Base-by-base conservation (phyloP, 1,140 invertebrate species). In the Lasaia peninsularis region DNA sequence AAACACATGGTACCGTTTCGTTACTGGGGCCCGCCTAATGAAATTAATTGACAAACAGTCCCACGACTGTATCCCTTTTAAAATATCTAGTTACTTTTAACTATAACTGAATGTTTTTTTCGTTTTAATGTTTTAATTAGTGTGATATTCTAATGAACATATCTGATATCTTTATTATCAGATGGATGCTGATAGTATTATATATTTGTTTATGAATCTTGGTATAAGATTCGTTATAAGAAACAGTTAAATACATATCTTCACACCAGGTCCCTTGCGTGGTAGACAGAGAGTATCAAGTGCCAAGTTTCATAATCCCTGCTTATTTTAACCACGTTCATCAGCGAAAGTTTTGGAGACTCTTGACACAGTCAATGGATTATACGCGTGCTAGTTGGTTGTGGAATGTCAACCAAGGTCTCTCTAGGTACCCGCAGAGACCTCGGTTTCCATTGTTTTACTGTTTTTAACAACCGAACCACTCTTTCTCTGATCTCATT, bases 41-140 rank as follows among this genome's bases (percentile, higher is more conserved):
- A 78, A 71, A 75, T 77, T 77, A 80, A 78, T 79, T 80, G 75
- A 70, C 71, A 63, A 60, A 64, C 67, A 57, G 56, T 61, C 65
- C 62, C 54, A 61, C 63, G 59, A 63, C 53, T 62, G 56, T 52
- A 57, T 53, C 61, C 64, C 59, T 65, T 67, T 68, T 67, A 67
- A 71, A 67, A 73, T 74, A 75, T 75, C 71, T 68, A 64, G 67
- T 78, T 78, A 75, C 71, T 31, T 52, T 12, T 44, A 44, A 44
- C 37, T 18, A 44, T 59, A 71, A 58, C 48, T 44, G 49, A 54
- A 49, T 56, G 54, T 51, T 24, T 56, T 56, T 44, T 56, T 52
- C 34, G 51, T 52, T 48, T 49, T 49, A 21, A 49, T 8, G n/a
- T 21, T 58, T 50, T 52, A 58, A 58, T 58, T 53, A 51, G 61